Base-by-base conservation (phyloP, 1,140 invertebrate species). In the Euura lappo region DNA sequence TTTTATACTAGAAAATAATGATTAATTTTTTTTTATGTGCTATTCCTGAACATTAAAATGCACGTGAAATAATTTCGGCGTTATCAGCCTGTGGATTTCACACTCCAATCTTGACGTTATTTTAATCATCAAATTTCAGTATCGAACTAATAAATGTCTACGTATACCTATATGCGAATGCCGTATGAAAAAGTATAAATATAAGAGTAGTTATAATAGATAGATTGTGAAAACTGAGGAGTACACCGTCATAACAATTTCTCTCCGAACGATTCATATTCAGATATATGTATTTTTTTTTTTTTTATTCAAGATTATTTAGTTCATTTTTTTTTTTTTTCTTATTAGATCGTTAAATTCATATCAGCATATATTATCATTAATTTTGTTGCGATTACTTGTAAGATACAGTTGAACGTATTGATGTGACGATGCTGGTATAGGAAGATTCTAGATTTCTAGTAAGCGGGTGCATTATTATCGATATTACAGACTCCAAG, bases 211-310 rank as follows among this genome's bases (percentile, higher is more conserved):
- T 11, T 60, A 11, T 11, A 4, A n/a, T 8, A 8, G 4, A 60
- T 60, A 60, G 13, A 60, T 60, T 60, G 51, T n/a, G 51, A 60
- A 60, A n/a, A 60, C 51, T 60, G 51, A 60, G 51, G 51, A 60
- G 51, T 60, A 60, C 51, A 60, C 51, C 10, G 51, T 60, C 51
- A 60, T n/a, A 60, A 60, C 3, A 60, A 60, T 60, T 60, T 60
- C 51, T n/a, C 10, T 60, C 6, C 5, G 13, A 3, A 60, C 13
- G 28, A 28, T 28, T 28, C 28, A 28, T 28, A 28, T 28, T 28
- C 28, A 2, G 7, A 60, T 60, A 60, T 6, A n/a, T 60, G 8
- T 60, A 60, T 60, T 0, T 11, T 60, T 6, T 60, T 60, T 10
- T 68, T 44, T 68, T 28, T 44, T 42, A 42, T 10, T 3, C n/a